Base-by-base conservation (phyloP, 2,113 vertebrate genomes). In the Phalacrocorax brasilianus region DNA sequence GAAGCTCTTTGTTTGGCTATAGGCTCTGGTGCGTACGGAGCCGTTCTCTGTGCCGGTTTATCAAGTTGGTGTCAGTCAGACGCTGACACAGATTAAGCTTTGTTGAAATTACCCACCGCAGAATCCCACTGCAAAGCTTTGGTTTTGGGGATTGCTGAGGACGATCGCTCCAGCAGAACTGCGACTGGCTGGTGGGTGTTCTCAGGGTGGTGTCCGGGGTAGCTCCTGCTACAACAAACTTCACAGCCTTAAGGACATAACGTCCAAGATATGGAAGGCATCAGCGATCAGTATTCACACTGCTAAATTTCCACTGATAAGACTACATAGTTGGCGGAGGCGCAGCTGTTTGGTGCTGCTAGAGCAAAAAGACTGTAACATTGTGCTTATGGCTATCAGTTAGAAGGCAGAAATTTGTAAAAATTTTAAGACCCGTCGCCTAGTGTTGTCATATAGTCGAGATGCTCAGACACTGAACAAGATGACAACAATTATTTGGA, bases 291-390 rank as follows among this genome's bases (percentile, higher is more conserved):
- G 19, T 44, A 26, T 6, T 80, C 27, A 70, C 11, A 12, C 11
- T 14, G n/a, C 53, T 17, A 7, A 27, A 20, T n/a, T 27, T 71
- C 67, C 40, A 2, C 35, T 59, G 8, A 3, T 28, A 14, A 40
- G 4, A 8, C 49, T 42, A 3, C 0, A 0, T 12, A 5, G n/a
- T 32, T 17, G 49, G 27, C 56, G 21, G 58, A 68, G 58, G 26
- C 35, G 17, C 35, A 38, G 10, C 53, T 80, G 14, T 17, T 65
- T 65, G 62, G 32, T 22, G 40, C 35, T 73, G 47, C 49, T 68
- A 21, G 2, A 30, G 47, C 44, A 42, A 67, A 38, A 38, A 59
- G 23, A 78, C 42, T 0, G 1, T 22, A 77, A 58, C 2, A 0
- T 4, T 27, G 13, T 80, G 9, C 33, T 3, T 63, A 52, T 8